phyloP scores from a whole-genome alignment of 2,888 invertebrate species.

The Steinernema hermaphroditum region DNA sequence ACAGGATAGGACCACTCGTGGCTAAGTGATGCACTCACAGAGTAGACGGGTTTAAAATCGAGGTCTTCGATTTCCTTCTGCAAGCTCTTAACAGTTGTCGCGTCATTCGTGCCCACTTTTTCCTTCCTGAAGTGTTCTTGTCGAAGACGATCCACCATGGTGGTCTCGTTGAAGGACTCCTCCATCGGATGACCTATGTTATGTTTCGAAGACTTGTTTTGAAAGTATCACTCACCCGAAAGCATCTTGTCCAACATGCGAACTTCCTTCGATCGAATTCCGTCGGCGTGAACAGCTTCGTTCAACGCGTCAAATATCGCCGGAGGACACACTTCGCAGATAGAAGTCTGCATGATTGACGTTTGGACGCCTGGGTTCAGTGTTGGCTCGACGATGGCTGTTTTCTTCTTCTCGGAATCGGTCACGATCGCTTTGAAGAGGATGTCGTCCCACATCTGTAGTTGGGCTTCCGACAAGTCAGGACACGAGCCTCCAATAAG shows the following conservation, averaged over 20 bases:
- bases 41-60: constrained; percentile 46
- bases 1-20: neutral
- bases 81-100: constrained; percentile 30
- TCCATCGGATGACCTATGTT: constrained; percentile 32
- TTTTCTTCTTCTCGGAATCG: constrained; percentile 29
- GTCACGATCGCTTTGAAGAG: constrained; percentile 48
- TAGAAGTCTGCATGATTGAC: constrained; percentile 36
- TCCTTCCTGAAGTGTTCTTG: neutral
- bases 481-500: constrained; percentile 53
- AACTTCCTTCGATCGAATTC: constrained; percentile 47
- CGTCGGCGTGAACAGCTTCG: constrained; percentile 48
- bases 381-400: neutral
- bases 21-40: constrained; percentile 32
- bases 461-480: constrained; percentile 53
- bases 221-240: constrained; percentile 36
- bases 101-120: neutral
- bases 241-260: constrained; percentile 51
- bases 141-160: constrained; percentile 32
- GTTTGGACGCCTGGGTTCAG: constrained; percentile 1
- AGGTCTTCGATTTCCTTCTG: constrained; percentile 51
- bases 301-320: constrained; percentile 49
- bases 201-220: neutral
- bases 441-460: constrained; percentile 58
- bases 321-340: constrained; percentile 54
- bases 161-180: constrained; percentile 33